These are phyloP conservation scores for Botrylloides violaceus DNA, from an alignment of 23 tunicate species.

Conservation along the genomic window DNA sequence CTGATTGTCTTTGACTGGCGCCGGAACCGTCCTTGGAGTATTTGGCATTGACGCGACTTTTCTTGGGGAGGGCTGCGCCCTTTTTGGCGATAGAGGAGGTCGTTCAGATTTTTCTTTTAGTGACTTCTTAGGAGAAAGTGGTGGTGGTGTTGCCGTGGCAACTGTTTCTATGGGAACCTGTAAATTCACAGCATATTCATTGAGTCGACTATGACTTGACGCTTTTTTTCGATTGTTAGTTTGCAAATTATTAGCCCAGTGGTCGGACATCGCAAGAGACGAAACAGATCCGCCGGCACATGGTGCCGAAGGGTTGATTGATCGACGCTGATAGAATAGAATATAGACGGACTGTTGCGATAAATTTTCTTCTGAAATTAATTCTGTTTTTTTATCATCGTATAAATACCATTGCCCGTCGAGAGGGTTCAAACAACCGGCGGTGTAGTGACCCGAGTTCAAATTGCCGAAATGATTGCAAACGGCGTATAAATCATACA, in stretches of 20 bases:
- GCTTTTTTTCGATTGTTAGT: slow-evolving; percentile 26
- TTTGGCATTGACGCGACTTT: neutral
- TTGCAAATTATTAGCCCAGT: slow-evolving; percentile 66
- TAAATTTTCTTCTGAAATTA: slow-evolving; percentile 35
- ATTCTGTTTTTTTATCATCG: slow-evolving; percentile 69
- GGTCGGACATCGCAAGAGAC: slow-evolving; percentile 69
- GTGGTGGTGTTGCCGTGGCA: neutral
- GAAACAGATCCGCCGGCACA: slow-evolving; percentile 59
- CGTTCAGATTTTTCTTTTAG: neutral
- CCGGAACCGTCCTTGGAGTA: neutral
- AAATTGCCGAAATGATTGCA: slow-evolving; percentile 81
- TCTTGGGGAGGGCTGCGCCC: neutral
- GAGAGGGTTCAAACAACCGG: slow-evolving; percentile 73
- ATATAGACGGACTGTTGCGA: slow-evolving; percentile 74
- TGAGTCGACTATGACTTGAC: slow-evolving; percentile 6
- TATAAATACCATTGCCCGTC: slow-evolving; percentile 80
- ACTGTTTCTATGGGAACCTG: neutral
- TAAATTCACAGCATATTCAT: neutral
- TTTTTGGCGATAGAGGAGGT: no score
- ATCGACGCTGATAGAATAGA: slow-evolving; percentile 67
- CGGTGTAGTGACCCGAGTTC: slow-evolving; percentile 89
- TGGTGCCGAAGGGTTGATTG: slow-evolving; percentile 34
- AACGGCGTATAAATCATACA: slow-evolving; percentile 86
- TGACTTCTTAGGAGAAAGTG: neutral
- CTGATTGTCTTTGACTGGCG: neutral